Evolutionary conservation across 2,888 invertebrate species (phyloP).

Genomic region (Watsonalla cultraria): DNA sequence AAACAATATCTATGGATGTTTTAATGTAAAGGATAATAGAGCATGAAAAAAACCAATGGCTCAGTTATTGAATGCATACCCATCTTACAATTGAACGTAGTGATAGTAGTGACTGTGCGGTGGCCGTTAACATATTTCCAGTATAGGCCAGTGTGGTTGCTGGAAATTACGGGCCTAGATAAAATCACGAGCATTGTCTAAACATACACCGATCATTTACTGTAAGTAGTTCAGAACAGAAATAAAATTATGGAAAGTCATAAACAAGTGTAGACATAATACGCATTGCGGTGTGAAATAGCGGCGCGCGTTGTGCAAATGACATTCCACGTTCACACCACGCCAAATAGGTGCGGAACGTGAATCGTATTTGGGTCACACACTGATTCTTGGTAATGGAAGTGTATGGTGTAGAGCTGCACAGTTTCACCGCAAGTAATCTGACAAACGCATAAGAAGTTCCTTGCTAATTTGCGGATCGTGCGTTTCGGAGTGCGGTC

Average conservation of each 20-base stretch:
- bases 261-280: conserved; percentile 44
- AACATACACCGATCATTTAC: conserved; percentile 31
- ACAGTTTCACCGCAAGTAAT: conserved; percentile 66
- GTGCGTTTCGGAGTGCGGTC: conserved; percentile 66
- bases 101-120: conserved; percentile 41
- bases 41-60: conserved; percentile 28
- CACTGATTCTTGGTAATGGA: conserved; percentile 62
- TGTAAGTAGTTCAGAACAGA: conserved; percentile 41
- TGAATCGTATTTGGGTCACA: conserved; percentile 64
- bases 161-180: conserved; percentile 37
- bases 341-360: conserved; percentile 55
- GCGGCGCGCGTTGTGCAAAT: conserved; percentile 55
- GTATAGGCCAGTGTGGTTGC: conserved; percentile 29
- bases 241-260: conserved; percentile 50
- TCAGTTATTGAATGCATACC: conserved; percentile 35
- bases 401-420: conserved; percentile 46
- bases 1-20: neutral
- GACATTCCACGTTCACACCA: conserved; percentile 60
- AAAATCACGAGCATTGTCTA: conserved; percentile 37
- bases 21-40: neutral
- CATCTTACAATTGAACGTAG: conserved; percentile 42
- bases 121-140: conserved; percentile 36
- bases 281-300: conserved; percentile 60
- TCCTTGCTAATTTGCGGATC: conserved; percentile 63
- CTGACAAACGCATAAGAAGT: conserved; percentile 51